A percentile compares a stretch with the other conserved stretches of the same genome.
These are phyloP conservation scores for Heliconius congener DNA, from an alignment of 1,140 invertebrate genomes.

Conservation along the genomic window DNA sequence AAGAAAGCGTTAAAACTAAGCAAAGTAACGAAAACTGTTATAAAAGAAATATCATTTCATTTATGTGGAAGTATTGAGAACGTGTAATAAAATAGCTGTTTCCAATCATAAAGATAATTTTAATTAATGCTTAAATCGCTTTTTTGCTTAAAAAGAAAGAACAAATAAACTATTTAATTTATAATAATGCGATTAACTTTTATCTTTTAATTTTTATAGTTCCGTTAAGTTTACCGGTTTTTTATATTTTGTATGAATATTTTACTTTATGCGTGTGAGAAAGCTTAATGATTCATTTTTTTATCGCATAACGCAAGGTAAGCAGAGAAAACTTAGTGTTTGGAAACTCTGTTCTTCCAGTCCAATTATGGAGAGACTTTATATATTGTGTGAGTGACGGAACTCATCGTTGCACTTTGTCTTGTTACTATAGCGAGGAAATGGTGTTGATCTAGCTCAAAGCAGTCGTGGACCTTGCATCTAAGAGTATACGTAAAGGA, in stretches of 20 bases:
- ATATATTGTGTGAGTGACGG: not conserved
- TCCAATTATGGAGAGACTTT: not conserved
- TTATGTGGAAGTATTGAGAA: conserved; percentile 10
- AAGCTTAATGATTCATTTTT: not conserved
- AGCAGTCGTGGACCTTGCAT: too few species aligned
- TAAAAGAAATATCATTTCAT: not conserved
- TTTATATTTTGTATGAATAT: not conserved
- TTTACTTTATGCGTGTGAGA: not conserved
- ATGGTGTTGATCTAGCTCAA: too few species aligned
- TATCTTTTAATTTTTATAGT: not conserved
- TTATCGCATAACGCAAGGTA: not conserved
- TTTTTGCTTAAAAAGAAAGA: not conserved
- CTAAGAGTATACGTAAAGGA: too few species aligned
- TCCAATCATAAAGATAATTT: conserved; percentile 12
- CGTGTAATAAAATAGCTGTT: not conserved
- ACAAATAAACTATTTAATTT: conserved; percentile 12
- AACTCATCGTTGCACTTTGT: not conserved
- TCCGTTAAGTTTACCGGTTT: not conserved
- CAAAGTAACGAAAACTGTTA: not conserved
- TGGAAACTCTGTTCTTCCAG: not conserved
- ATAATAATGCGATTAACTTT: conserved; percentile 5
- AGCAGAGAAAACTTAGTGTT: not conserved
- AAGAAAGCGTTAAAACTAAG: not conserved
- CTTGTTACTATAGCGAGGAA: too few species aligned
- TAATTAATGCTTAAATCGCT: not conserved